Conservation (phyloP, 2,113 vertebrate genomes). For the Rhinopomastus cyanomelas region DNA sequence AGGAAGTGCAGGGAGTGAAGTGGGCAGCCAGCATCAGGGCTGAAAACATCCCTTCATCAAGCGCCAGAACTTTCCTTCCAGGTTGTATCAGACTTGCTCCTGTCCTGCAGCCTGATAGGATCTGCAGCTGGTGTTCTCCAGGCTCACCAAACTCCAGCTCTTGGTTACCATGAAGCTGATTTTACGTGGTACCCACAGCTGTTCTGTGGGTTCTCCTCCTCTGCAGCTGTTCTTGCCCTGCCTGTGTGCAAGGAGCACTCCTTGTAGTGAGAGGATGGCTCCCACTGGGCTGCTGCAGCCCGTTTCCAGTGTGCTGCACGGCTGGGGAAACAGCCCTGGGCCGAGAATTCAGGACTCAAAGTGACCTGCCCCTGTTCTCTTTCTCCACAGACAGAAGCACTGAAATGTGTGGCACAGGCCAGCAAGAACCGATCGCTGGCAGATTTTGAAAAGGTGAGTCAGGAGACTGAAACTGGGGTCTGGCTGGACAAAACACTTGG, state of each 20-base stretch:
- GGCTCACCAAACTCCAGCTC: background rate
- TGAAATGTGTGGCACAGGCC: constrained; percentile 96
- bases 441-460: constrained; percentile 96
- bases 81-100: background rate
- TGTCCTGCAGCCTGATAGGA: background rate
- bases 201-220: background rate
- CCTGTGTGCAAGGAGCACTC: background rate
- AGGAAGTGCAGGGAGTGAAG: fast-evolving
- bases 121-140: background rate
- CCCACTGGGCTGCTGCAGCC: background rate
- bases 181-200: background rate
- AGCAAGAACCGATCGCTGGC: constrained; percentile 99
- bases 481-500: background rate
- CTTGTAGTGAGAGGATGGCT: background rate
- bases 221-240: background rate
- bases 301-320: background rate
- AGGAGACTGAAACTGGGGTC: background rate
- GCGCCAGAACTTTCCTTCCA: background rate
- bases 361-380: background rate
- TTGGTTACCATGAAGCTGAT: background rate
- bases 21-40: background rate
- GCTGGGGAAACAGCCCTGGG: background rate
- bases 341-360: background rate
- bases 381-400: constrained; percentile 88
- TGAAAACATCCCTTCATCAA: background rate